A percentile compares a stretch with the other conserved stretches of the same genome.
These are phyloP conservation scores for Scaptomyza pallida DNA, from an alignment of 1,140 invertebrate species.

Conservation along the genomic window DNA sequence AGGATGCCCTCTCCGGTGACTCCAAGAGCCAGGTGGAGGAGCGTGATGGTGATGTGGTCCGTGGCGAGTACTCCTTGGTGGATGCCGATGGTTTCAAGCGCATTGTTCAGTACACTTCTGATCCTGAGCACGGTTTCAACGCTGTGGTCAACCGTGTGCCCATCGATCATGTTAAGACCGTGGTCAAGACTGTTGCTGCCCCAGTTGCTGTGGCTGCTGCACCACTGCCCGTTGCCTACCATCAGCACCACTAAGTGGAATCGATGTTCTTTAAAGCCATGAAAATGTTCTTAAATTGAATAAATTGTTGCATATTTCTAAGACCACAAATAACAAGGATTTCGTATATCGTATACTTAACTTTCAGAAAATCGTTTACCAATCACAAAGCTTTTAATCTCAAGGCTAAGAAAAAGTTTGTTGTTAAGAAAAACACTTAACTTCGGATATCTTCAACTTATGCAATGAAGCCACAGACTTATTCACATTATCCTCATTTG, in stretches of 20 bases:
- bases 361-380: no score
- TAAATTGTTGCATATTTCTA: slow-evolving; percentile 80
- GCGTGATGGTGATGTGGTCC: slow-evolving; percentile 86
- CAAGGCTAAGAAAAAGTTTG: background rate
- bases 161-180: slow-evolving; percentile 67
- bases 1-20: slow-evolving; percentile 86
- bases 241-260: slow-evolving; percentile 56
- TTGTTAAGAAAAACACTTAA: background rate
- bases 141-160: slow-evolving; percentile 84
- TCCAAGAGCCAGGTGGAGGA: slow-evolving; percentile 86
- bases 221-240: slow-evolving; percentile 56
- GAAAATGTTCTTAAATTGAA: slow-evolving; percentile 28
- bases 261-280: slow-evolving; percentile 23
- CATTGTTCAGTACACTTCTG: slow-evolving; percentile 83
- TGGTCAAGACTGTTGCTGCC: slow-evolving; percentile 67
- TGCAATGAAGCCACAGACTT: background rate
- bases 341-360: background rate
- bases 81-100: slow-evolving; percentile 81
- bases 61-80: slow-evolving; percentile 75
- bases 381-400: background rate
- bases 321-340: slow-evolving; percentile 26
- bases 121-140: slow-evolving; percentile 83
- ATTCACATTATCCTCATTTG: background rate
- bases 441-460: background rate
- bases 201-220: slow-evolving; percentile 60